Base-by-base conservation (phyloP, 2,888 invertebrate species). In the Stratiomys singularior region DNA sequence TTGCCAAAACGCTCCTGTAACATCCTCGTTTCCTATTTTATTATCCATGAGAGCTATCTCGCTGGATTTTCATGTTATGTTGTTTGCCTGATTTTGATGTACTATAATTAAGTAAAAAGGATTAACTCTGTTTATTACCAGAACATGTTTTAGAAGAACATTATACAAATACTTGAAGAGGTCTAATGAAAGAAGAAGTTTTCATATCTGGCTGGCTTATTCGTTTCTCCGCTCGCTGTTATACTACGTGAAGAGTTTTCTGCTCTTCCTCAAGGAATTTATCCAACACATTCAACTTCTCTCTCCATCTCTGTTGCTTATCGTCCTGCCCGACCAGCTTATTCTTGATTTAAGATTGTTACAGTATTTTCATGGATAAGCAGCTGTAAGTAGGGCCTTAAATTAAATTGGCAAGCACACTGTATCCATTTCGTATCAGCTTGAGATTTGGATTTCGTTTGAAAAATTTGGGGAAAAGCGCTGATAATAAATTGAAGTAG, bases 61-160 rank as follows among this genome's bases (percentile, higher is more conserved):
- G 72, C 25, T 64, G 72, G 77, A 77, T 77, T 77, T 77, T 72
- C 64, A 47, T 77, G 71, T 72, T 64, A 52, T 77, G 71, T 64
- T 77, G 71, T 76, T 76, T 64, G 69, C 72, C 66, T 77, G 71
- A 77, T 77, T 77, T 77, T 77, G 77, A 77, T 77, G 77, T 77
- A 71, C 72, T 77, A 23, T 77, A 77, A 77, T 77, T 77, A 77
- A 77, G 77, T n/a, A 77, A 77, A 76, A 77, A 77, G 77, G 77
- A 77, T 77, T 77, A 77, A 77, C 71, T 77, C 71, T 30, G 69
- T 77, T 58, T 77, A 67, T 69, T 66, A 74, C 74, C 74, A 44
- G 60, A 74, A 58, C 74, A 74, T 74, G 74, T 60, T 74, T 74
- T 58, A 58, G 44, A 74, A 58, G 30, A 37, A 58, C 58, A 58